Conservation (phyloP, 2,888 invertebrate species). For the Agrochola lychnidis region DNA sequence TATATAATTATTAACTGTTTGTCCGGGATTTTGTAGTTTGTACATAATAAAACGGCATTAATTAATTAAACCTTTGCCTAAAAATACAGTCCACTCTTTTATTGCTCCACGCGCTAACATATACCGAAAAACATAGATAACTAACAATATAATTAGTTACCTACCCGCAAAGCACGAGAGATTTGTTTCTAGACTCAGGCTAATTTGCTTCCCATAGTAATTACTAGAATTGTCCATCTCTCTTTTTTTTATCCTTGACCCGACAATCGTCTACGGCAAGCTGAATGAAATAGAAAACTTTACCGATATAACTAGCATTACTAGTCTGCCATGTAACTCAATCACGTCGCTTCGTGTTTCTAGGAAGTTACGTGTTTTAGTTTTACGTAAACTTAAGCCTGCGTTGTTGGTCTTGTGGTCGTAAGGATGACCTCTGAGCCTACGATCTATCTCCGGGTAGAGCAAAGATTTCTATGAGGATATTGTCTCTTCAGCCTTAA, state of each 20-base stretch:
- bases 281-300: background rate
- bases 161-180: background rate
- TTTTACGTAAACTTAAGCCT: slow-evolving; percentile 2
- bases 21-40: too few relatives aligned
- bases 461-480: background rate
- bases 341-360: too few relatives aligned
- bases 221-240: background rate
- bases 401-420: background rate
- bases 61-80: too few relatives aligned
- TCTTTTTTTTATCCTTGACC: background rate
- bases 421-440: background rate
- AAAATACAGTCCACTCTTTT: too few relatives aligned
- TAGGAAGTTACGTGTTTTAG: background rate
- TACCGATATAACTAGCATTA: background rate
- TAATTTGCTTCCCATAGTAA: background rate
- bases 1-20: too few relatives aligned
- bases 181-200: background rate
- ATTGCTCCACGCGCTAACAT: too few relatives aligned
- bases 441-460: background rate
- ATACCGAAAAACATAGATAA: background rate
- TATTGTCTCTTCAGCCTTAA: background rate
- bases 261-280: background rate
- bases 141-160: background rate
- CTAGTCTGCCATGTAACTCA: background rate
- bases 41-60: too few relatives aligned